phyloP scores from a whole-genome alignment of 2,888 invertebrate species.

The Yponomeuta malinellus region DNA sequence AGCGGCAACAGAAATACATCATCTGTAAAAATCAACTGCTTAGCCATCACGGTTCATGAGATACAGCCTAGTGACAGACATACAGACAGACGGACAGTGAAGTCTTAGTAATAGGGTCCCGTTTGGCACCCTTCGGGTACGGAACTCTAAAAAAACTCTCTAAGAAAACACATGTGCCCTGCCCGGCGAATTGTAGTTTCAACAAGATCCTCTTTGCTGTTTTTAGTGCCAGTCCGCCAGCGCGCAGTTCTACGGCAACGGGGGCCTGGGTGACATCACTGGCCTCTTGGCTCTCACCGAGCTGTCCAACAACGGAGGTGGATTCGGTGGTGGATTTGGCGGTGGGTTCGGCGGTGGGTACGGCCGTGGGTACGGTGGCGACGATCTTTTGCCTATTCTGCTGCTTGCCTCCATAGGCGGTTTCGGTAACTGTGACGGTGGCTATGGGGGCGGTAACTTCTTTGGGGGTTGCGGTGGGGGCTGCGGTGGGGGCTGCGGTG shows the following conservation, averaged over 20 bases:
- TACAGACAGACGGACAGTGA: no score
- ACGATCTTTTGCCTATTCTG: conserved; percentile 9
- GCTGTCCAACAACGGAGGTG: conserved; percentile 29
- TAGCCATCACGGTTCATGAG: no score
- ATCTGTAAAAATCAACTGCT: no score
- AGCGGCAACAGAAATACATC: no score
- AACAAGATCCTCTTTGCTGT: neutral
- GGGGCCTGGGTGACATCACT: no score
- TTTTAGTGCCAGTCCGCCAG: neutral
- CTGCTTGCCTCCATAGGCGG: conserved; percentile 22
- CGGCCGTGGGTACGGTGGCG: conserved; percentile 12
- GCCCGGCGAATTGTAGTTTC: neutral
- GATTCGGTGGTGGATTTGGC: conserved; percentile 23
- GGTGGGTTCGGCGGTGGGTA: conserved; percentile 9
- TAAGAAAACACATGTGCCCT: no score
- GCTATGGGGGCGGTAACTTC: conserved; percentile 15
- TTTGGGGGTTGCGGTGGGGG: conserved; percentile 21
- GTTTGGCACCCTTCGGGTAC: no score
- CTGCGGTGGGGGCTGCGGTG: conserved; percentile 18
- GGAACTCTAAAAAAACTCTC: no score
- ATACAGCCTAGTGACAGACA: no score
- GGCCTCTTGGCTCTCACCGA: conserved; percentile 23
- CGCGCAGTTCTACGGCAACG: neutral
- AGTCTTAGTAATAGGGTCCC: no score
- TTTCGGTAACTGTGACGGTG: conserved; percentile 21